Evolutionary conservation across 2,113 vertebrate species (phyloP).

Genomic region (Podilymbus podiceps): DNA sequence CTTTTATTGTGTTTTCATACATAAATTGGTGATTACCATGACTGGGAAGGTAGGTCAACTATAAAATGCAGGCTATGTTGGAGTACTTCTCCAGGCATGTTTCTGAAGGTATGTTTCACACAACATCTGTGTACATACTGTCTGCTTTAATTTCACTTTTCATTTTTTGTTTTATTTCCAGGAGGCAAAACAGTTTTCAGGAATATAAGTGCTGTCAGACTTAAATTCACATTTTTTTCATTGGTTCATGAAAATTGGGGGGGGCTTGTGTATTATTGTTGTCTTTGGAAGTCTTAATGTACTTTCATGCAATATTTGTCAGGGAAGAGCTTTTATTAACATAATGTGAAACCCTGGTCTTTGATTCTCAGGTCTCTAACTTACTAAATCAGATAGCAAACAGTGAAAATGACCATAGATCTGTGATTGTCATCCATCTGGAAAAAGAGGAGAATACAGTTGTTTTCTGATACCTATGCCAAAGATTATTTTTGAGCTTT

Average conservation of each 20-base stretch:
- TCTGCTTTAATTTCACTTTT: not conserved
- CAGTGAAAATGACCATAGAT: not conserved
- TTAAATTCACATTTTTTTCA: not conserved
- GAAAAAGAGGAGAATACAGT: not conserved
- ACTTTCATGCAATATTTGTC: not conserved
- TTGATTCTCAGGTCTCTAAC: not conserved
- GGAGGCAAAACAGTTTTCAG: not conserved
- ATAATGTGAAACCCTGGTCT: not conserved
- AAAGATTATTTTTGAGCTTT: not conserved
- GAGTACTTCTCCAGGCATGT: not conserved
- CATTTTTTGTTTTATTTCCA: not conserved
- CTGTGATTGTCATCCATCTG: not conserved
- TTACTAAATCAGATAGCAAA: not conserved
- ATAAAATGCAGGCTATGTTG: not conserved
- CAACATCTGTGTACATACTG: not conserved
- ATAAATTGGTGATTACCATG: not conserved
- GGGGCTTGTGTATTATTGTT: not conserved
- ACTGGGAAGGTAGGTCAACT: not conserved
- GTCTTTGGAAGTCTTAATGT: not conserved
- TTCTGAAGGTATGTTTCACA: not conserved
- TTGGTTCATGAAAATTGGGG: accelerated
- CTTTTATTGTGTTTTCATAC: not conserved
- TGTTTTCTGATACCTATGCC: not conserved
- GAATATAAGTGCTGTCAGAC: not conserved
- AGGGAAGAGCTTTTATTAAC: not conserved